Percentiles rank a stretch among this genome's conserved stretches.
Evolutionary conservation across 1,140 invertebrate genomes (phyloP).

Genomic region (Panagrolaimus sp.): DNA sequence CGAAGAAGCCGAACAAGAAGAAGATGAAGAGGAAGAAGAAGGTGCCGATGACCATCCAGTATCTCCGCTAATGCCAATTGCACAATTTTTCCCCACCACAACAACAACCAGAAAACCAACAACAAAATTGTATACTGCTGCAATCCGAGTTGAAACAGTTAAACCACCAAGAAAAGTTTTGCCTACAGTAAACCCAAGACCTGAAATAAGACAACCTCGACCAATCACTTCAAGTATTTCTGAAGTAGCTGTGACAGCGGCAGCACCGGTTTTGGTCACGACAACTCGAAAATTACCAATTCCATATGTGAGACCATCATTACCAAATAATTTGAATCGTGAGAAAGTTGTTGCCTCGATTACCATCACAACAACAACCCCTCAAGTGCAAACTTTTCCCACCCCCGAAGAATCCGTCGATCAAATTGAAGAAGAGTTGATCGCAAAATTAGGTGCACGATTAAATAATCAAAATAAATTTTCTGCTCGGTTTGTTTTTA

Average conservation of each 20-base stretch:
- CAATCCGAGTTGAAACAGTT: background rate
- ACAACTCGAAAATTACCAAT: too few species aligned
- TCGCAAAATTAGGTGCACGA: too few species aligned
- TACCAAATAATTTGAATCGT: too few species aligned
- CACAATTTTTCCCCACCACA: background rate
- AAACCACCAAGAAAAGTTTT: background rate
- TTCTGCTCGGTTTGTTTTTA: too few species aligned
- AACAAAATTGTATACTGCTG: background rate
- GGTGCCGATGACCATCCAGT: background rate
- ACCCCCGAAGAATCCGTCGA: too few species aligned
- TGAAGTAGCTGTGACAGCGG: background rate
- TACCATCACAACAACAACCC: too few species aligned
- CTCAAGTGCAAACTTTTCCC: too few species aligned
- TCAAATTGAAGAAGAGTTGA: too few species aligned
- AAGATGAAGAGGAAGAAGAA: background rate
- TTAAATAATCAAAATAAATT: too few species aligned
- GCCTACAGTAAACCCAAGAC: background rate
- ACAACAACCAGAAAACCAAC: background rate
- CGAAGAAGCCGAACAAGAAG: background rate
- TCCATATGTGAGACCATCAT: too few species aligned
- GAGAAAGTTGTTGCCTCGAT: too few species aligned
- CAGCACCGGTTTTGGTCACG: background rate
- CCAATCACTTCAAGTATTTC: conserved; percentile 1
- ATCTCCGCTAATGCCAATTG: conserved; percentile 12
- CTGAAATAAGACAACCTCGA: background rate